Evolutionary conservation across 1,140 invertebrate species (phyloP).

Genomic region (Bombyx mandarina): DNA sequence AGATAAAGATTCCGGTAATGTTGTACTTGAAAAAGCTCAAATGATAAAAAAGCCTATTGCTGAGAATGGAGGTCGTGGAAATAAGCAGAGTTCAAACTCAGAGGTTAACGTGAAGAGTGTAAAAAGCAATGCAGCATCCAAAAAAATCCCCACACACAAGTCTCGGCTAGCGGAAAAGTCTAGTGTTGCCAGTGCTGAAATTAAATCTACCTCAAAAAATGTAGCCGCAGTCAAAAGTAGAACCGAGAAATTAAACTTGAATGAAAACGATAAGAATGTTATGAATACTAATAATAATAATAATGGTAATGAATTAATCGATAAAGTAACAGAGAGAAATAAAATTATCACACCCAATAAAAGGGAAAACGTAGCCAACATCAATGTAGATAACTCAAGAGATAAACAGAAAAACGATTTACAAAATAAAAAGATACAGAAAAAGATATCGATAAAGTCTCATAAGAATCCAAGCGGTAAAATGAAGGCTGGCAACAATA

Average conservation of each 20-base stretch:
- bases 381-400: not conserved
- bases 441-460: constrained; percentile 6
- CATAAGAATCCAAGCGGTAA: too few species aligned
- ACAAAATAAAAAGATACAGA: constrained; percentile 2
- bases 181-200: not conserved
- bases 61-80: not conserved
- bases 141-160: too few species aligned
- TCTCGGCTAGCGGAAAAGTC: too few species aligned
- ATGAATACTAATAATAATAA: not conserved
- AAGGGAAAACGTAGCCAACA: not conserved
- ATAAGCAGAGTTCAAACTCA: not conserved
- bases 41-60: not conserved
- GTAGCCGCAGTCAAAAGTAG: not conserved
- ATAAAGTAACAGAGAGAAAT: constrained; percentile 1
- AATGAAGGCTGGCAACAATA: too few species aligned
- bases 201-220: not conserved
- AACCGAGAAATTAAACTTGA: not conserved
- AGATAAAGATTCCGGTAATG: not conserved
- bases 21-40: not conserved
- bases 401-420: not conserved
- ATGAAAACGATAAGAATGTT: constrained; percentile 2
- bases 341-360: not conserved
- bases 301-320: constrained; percentile 1
- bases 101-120: not conserved
- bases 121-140: too few species aligned